These are phyloP conservation scores for Neosalanx taihuensis DNA, from an alignment of 2,797 vertebrate species.

Conservation along the genomic window DNA sequence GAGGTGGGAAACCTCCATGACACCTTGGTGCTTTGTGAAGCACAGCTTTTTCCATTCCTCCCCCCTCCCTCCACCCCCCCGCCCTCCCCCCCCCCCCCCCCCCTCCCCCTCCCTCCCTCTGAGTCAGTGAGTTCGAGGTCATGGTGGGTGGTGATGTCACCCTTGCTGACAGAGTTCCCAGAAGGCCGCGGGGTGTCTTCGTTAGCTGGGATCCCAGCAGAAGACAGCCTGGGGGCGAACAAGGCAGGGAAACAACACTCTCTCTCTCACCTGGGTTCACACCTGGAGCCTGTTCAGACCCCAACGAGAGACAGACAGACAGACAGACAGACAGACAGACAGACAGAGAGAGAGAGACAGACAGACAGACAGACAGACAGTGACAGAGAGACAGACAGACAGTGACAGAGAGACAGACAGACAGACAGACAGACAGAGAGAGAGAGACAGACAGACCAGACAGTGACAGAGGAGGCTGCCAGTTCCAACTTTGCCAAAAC, in stretches of 20 bases:
- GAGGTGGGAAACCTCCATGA: background rate
- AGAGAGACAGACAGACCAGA: constrained; percentile 17
- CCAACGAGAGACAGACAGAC: no score
- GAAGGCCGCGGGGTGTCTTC: constrained; percentile 32
- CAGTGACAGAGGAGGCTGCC: constrained; percentile 39
- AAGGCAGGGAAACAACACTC: background rate
- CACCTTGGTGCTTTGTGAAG: background rate
- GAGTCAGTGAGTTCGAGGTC: constrained; percentile 44
- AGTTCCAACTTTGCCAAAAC: constrained; percentile 63
- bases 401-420: no score
- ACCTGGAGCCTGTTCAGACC: no score
- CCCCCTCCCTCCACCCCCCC: no score
- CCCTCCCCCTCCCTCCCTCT: constrained; percentile 9
- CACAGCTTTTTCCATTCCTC: background rate
- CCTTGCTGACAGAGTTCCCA: constrained; percentile 49
- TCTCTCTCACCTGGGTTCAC: no score
- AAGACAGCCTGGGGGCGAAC: constrained; percentile 27
- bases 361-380: no score
- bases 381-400: no score
- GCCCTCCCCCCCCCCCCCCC: no score
- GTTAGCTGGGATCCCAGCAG: constrained; percentile 19
- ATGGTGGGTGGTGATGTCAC: constrained; percentile 27
- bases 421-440: no score
- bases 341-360: background rate
- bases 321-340: no score